phyloP scores from a whole-genome alignment of 2,888 invertebrate genomes.

The Nezara viridula region DNA sequence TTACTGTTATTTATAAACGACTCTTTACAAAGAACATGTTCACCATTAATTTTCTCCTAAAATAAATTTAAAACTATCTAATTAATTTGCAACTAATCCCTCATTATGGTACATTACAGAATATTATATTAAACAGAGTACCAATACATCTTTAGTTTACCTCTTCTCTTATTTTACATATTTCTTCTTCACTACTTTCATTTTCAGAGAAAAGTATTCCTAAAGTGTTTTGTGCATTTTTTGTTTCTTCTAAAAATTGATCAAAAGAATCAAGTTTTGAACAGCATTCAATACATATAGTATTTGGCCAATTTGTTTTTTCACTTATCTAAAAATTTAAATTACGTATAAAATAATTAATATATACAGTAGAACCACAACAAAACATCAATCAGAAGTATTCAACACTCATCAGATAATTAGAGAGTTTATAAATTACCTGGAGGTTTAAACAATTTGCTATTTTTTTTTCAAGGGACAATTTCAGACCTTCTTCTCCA shows the following conservation, averaged over 20 bases:
- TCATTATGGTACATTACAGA: not conserved
- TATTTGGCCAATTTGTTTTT: constrained; percentile 67
- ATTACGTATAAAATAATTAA: not conserved
- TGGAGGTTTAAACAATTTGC: constrained; percentile 70
- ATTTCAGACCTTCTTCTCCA: constrained; percentile 69
- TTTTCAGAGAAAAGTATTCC: constrained; percentile 67
- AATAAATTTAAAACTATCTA: not conserved
- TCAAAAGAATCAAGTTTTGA: constrained; percentile 69
- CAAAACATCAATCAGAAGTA: not conserved
- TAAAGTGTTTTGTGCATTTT: constrained; percentile 69
- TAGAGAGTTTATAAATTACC: constrained; percentile 66
- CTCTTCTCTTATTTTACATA: constrained; percentile 11
- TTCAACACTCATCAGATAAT: not conserved
- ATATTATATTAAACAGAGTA: not conserved
- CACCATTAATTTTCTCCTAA: not conserved
- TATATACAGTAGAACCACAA: not conserved
- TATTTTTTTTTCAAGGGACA: constrained; percentile 69
- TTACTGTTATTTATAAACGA: not conserved
- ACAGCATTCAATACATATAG: constrained; percentile 70
- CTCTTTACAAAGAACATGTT: not conserved
- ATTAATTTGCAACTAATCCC: not conserved
- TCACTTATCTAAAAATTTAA: constrained; percentile 58
- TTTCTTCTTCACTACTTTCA: not conserved
- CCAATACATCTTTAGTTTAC: not conserved
- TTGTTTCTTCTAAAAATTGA: constrained; percentile 70